Percentiles rank a stretch among this genome's conserved stretches.
These are phyloP conservation scores for Diadumene lineata DNA, from an alignment of 92 coral and sea anemone genomes.

Conservation along the genomic window DNA sequence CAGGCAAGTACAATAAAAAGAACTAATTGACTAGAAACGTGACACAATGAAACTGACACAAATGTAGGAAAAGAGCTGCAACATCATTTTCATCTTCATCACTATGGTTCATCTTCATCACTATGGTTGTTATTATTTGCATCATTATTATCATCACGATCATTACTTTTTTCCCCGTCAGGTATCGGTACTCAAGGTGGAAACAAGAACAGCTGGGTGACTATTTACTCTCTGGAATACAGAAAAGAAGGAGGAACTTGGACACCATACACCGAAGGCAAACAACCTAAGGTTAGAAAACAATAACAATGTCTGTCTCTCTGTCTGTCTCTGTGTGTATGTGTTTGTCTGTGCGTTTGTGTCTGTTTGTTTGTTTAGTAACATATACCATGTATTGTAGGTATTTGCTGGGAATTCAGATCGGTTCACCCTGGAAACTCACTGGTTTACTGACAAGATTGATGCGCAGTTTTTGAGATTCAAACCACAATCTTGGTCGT, in stretches of 20 bases:
- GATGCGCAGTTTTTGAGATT: constrained; percentile 59
- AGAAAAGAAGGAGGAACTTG: constrained; percentile 75
- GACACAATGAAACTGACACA: too few relatives aligned
- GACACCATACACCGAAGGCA: constrained; percentile 60
- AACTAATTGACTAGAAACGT: too few relatives aligned
- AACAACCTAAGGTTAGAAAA: neutral
- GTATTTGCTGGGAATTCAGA: constrained; percentile 77
- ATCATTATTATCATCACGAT: neutral
- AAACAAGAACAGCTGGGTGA: constrained; percentile 81
- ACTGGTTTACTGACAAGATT: constrained; percentile 62
- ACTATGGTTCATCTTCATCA: too few relatives aligned
- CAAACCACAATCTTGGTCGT: constrained; percentile 72
- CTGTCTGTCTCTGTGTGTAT: too few relatives aligned
- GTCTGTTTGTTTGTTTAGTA: too few relatives aligned
- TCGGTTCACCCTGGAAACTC: constrained; percentile 73
- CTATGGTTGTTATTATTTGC: neutral
- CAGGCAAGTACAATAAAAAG: constrained; percentile 35
- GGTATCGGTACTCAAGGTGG: constrained; percentile 91
- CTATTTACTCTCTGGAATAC: constrained; percentile 65
- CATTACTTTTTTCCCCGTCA: neutral
- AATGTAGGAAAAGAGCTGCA: too few relatives aligned
- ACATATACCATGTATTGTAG: constrained; percentile 43
- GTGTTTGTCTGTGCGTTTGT: too few relatives aligned
- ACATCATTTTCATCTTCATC: too few relatives aligned
- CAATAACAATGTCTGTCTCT: too few relatives aligned